Evolutionary conservation across 2,888 invertebrate species (phyloP), one percentile per base, ranked within the genome.

Genomic region (Drosophila rellima): DNA sequence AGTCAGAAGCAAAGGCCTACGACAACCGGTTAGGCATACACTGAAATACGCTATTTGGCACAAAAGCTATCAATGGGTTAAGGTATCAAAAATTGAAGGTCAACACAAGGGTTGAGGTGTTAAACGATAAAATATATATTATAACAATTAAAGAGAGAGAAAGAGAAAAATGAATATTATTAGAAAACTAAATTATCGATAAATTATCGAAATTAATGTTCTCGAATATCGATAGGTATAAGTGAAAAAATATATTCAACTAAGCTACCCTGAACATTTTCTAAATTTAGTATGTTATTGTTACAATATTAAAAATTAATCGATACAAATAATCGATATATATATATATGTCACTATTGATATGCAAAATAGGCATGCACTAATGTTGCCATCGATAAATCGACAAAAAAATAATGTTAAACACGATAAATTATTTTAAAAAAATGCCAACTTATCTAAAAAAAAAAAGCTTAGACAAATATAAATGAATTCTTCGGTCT

Each of bases 21-120:
- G 6, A 31, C 54, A 45, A 44, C 55, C 55, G 55, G 55, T 44
- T 56, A 15, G 31, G 54, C 54, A 15, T 2, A 40, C 8, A 51
- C 40, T 60, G 59, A 50, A 60, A 42, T 56, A 44, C 55, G 55
- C 44, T 56, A 31, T 45, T 20, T 42, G 23, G 20, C 33, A 23
- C 42, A 20, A 29, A 17, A 42, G 33, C 15, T 44, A 10, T 33
- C 31, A 20, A 56, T 33, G 33, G 44, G 55, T 56, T 55, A 44
- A 55, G 44, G 3, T 13, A 26, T 39, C 13, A 7, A 8, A 29
- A 18, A 7, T 23, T 23, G 6, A 15, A 11, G 23, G 29, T 3
- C 17, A 26, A 20, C 2, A 13, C 11, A 37, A 39, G 39, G 29
- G 52, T 52, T 52, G 39, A 52, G 39, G 13, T 20, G 52, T 39